Conservation (phyloP, 2,113 vertebrate genomes). For the Pelusios castaneus region DNA sequence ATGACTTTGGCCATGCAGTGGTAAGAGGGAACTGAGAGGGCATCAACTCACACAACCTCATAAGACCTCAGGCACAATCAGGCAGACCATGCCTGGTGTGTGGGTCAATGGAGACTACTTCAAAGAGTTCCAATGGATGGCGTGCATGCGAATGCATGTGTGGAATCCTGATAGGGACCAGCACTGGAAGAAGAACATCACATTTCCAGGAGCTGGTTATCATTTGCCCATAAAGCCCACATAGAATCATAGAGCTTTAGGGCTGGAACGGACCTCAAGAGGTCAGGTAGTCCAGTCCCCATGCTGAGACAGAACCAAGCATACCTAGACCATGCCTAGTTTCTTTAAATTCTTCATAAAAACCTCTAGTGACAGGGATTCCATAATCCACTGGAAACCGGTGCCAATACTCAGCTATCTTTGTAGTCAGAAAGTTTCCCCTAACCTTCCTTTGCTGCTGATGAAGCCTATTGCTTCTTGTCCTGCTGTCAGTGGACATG, state of each 20-base stretch:
- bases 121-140: no score
- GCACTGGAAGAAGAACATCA: background rate
- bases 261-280: background rate
- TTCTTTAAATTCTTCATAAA: background rate
- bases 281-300: background rate
- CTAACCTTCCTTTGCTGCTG: background rate
- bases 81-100: no score
- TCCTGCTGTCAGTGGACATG: no score
- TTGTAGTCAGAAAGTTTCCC: no score
- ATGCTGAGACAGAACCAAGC: background rate
- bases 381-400: background rate
- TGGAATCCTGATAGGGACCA: no score
- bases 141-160: no score
- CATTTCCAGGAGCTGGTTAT: background rate
- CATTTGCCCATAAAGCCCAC: background rate
- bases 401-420: background rate
- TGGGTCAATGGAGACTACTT: no score
- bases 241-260: background rate
- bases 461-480: background rate
- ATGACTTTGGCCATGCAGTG: no score
- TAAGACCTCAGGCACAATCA: no score
- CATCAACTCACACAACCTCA: no score
- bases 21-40: no score
- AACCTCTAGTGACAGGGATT: background rate
- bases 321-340: background rate